Conservation (phyloP, 2,113 vertebrate genomes). For the Verasper variegatus region DNA sequence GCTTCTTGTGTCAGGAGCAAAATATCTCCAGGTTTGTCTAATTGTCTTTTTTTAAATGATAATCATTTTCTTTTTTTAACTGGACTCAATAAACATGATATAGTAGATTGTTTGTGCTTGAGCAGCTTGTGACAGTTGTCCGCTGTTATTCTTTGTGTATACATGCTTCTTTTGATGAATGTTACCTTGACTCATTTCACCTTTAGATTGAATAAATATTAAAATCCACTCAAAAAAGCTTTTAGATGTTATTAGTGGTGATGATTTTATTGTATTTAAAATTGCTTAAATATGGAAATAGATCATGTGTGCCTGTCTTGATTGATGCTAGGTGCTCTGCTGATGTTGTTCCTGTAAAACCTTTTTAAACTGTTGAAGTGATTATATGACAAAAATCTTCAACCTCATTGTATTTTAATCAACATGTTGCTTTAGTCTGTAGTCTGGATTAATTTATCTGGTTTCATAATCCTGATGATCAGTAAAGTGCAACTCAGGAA, state of each 20-base stretch:
- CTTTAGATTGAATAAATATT: not conserved
- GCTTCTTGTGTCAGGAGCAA: not conserved
- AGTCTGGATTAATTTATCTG: not conserved
- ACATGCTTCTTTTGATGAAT: not conserved
- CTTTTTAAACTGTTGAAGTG: not conserved
- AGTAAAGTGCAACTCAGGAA: slow-evolving; percentile 30
- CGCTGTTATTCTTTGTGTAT: not conserved
- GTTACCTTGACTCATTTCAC: not conserved
- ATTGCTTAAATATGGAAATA: not conserved
- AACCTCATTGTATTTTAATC: not conserved
- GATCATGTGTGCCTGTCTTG: not conserved
- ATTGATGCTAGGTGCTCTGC: too few species aligned
- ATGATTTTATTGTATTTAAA: not conserved
- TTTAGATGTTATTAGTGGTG: too few species aligned
- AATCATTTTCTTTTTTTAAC: too few species aligned
- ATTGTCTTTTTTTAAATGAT: too few species aligned
- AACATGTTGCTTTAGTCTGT: not conserved
- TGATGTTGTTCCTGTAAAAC: not conserved
- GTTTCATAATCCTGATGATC: too few species aligned
- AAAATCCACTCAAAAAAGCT: too few species aligned
- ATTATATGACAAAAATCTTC: not conserved
- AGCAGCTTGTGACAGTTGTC: too few species aligned
- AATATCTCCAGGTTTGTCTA: too few species aligned
- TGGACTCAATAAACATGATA: too few species aligned
- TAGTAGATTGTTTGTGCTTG: too few species aligned